Conservation (phyloP, 2,797 vertebrate genomes). For the Chiloscyllium punctatum region DNA sequence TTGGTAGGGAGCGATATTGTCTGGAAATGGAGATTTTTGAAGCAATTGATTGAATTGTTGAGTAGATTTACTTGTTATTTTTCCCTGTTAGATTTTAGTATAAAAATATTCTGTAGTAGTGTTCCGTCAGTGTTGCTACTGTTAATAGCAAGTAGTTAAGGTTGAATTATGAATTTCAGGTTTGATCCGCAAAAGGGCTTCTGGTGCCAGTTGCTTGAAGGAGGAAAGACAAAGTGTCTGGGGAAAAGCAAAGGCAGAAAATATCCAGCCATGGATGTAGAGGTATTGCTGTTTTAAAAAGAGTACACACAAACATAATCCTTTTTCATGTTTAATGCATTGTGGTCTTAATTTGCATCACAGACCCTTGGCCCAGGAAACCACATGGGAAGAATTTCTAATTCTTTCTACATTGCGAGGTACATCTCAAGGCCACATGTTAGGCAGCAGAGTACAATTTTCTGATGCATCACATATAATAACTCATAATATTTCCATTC, state of each 20-base stretch:
- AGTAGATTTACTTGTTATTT: not conserved
- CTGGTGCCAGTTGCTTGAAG: slow-evolving; percentile 92
- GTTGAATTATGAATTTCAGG: slow-evolving; percentile 52
- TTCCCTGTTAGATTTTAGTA: not conserved
- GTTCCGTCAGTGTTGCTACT: not conserved
- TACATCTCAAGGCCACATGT: not conserved
- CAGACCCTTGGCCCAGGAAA: not conserved
- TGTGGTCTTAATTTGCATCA: not conserved
- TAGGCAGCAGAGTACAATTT: not conserved
- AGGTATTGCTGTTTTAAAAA: slow-evolving; percentile 60
- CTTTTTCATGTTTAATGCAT: not conserved
- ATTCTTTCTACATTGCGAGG: not conserved
- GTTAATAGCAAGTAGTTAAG: not conserved
- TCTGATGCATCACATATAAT: not conserved
- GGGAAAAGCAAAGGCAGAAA: slow-evolving; percentile 92
- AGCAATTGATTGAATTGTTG: not conserved
- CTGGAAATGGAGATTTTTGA: slow-evolving; percentile 8
- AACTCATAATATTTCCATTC: not conserved
- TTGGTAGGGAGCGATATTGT: not conserved
- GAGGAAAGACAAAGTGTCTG: slow-evolving; percentile 90
- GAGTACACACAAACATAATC: not conserved
- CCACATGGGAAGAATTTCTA: not conserved
- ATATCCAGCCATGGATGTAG: slow-evolving; percentile 85
- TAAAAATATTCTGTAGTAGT: not conserved
- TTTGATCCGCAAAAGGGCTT: slow-evolving; percentile 96